Base-by-base conservation (phyloP, 2,888 invertebrate genomes). In the Nemurella pictetii region DNA sequence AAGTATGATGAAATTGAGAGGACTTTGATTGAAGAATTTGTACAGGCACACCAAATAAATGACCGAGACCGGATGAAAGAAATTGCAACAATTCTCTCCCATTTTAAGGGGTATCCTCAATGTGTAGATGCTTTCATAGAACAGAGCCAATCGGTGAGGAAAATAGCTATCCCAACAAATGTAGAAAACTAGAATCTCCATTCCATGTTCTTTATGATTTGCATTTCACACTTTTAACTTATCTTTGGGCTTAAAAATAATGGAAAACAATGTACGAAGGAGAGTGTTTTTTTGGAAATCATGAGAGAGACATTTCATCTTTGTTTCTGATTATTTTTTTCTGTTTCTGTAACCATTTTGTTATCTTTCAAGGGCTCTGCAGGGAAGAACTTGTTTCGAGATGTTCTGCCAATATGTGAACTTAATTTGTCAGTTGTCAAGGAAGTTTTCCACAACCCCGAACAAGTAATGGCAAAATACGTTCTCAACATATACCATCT, bases 41-140 rank as follows among this genome's bases (percentile, higher is more conserved):
- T 96, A 0, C 93, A 94, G 85, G 97, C 98, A 0, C 98, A 99
- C 89, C 94, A 95, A 87, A 94, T 94, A 86, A 95, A 96, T 87
- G 96, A 99, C 89, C 94, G 95, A 87, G 92, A 93, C 55, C 94
- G 96, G 88, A 99, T 99, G 99, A 98, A 96, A 89, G 96, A 97
- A 88, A 94, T 99, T 87, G 98, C 99, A 0, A 94, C 93, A 84
- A 96, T 99, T 80, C 92, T 99, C 88, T 96, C 97, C 0, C 97
- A 99, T 89, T 99, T 99, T 89, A 99, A 98, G 91, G 97, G 98
- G 0, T 99, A 99, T 90, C 96, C 97, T 0, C 96, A 98, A 87
- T 99, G 99, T 90, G 95, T 99, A 83, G 97, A 99, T 92, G 97
- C 98, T 0, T 99, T 96, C 89, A 99, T 99, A 88, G 98, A 98